These are phyloP conservation scores for Mustelus asterias DNA, from an alignment of 2,113 vertebrate species.

Conservation along the genomic window DNA sequence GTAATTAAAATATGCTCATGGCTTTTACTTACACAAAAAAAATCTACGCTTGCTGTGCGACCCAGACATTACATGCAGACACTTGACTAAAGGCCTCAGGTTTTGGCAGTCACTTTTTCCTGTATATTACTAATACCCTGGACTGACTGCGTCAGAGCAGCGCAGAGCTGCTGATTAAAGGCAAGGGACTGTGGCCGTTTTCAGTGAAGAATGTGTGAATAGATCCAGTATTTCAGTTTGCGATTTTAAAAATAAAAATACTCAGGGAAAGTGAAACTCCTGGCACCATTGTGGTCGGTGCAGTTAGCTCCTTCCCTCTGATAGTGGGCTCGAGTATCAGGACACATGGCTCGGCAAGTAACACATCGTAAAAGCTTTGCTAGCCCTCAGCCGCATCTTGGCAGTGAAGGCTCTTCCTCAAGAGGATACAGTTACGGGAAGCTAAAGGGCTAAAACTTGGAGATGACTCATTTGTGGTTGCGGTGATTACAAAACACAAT, in stretches of 20 bases:
- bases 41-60: conserved; percentile 17
- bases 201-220: conserved; percentile 29
- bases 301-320: not conserved
- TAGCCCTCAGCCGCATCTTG: not conserved
- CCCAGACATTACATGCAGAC: conserved; percentile 37
- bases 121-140: conserved; percentile 23
- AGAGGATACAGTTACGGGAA: not conserved
- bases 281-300: not conserved
- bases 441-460: not conserved
- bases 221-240: not conserved
- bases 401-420: not conserved
- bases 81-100: conserved; percentile 26
- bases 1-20: conserved; percentile 6
- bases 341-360: not conserved
- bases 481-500: no score
- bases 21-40: not conserved
- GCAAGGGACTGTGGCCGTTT: not conserved
- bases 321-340: not conserved
- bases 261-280: not conserved
- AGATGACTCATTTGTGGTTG: no score
- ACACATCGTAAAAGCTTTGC: not conserved
- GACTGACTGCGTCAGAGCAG: conserved; percentile 29
- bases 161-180: conserved; percentile 20
- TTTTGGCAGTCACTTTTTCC: conserved; percentile 35
- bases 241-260: not conserved